Percentiles rank a stretch among this genome's conserved stretches.
phyloP scores from a whole-genome alignment of 2,113 vertebrate genomes.

The Delphinus delphis region DNA sequence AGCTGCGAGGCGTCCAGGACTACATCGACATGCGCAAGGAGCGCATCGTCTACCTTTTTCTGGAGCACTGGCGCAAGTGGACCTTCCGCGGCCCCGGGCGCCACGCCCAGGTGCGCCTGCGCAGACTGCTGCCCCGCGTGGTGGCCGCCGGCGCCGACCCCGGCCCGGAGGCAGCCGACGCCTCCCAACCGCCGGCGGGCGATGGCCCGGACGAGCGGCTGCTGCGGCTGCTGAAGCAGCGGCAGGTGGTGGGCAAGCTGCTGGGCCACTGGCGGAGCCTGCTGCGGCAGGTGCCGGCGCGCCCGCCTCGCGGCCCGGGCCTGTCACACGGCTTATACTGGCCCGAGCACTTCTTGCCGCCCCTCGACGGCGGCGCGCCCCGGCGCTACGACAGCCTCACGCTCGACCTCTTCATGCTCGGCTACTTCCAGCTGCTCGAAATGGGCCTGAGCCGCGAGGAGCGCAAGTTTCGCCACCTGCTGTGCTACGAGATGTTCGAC shows the following conservation, averaged over 20 bases:
- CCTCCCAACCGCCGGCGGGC: constrained; percentile 9
- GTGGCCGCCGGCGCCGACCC: background rate
- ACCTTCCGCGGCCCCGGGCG: constrained; percentile 85
- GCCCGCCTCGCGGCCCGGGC: constrained; percentile 87
- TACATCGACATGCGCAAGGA: constrained; percentile 92
- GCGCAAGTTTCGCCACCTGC: constrained; percentile 94
- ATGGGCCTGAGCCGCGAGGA: constrained; percentile 94
- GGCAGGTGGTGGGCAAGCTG: constrained; percentile 91
- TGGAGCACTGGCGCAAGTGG: constrained; percentile 96
- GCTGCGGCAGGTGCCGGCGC: constrained; percentile 89
- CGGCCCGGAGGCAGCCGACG: constrained; percentile 8
- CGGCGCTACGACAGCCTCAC: constrained; percentile 91
- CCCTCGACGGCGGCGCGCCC: constrained; percentile 87
- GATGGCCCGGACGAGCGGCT: constrained; percentile 86
- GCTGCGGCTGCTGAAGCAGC: constrained; percentile 91
- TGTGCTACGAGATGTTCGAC: constrained; percentile 99
- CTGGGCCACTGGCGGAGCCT: constrained; percentile 93
- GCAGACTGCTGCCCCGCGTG: constrained; percentile 59
- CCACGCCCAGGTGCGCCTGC: constrained; percentile 77
- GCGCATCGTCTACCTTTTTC: constrained; percentile 92
- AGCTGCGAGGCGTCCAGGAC: constrained; percentile 88
- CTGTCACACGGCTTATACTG: constrained; percentile 91
- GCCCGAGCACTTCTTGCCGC: constrained; percentile 96
- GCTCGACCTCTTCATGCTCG: constrained; percentile 98
- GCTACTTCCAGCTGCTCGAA: constrained; percentile 98